Conservation (phyloP, 2,113 vertebrate species). For the Poicephalus meyeri region DNA sequence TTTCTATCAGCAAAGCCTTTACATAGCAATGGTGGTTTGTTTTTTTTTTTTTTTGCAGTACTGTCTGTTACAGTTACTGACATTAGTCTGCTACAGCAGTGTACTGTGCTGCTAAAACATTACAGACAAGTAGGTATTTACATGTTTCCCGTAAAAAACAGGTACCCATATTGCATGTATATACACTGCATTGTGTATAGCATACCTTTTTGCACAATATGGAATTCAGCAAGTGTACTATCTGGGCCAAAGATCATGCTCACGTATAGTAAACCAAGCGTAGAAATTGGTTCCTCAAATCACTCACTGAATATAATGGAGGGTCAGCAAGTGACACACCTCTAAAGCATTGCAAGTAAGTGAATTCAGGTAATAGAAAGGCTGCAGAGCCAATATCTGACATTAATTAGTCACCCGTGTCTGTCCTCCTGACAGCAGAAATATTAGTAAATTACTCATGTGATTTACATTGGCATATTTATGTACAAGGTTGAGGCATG, state of each 20-base stretch:
- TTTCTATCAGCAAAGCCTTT: background rate
- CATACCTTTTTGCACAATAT: background rate
- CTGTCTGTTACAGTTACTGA: background rate
- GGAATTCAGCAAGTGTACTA: background rate
- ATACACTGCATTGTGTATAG: background rate
- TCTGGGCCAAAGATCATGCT: background rate
- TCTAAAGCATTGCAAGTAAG: background rate
- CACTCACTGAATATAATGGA: background rate
- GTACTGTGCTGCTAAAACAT: background rate
- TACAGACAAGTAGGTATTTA: background rate
- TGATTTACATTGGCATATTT: background rate
- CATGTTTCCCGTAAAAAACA: background rate
- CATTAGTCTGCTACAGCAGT: background rate
- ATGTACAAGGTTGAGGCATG: background rate
- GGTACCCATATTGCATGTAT: background rate
- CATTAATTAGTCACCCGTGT: background rate
- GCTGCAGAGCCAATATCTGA: background rate
- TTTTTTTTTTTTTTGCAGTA: background rate
- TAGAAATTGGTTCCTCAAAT: background rate
- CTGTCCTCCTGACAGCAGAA: background rate
- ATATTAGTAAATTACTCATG: background rate
- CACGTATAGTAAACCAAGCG: background rate
- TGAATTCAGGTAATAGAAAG: background rate
- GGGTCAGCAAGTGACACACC: background rate
- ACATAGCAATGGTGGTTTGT: background rate